Conservation (phyloP, 2,888 invertebrate genomes). For the Kryphioiulus occultus region DNA sequence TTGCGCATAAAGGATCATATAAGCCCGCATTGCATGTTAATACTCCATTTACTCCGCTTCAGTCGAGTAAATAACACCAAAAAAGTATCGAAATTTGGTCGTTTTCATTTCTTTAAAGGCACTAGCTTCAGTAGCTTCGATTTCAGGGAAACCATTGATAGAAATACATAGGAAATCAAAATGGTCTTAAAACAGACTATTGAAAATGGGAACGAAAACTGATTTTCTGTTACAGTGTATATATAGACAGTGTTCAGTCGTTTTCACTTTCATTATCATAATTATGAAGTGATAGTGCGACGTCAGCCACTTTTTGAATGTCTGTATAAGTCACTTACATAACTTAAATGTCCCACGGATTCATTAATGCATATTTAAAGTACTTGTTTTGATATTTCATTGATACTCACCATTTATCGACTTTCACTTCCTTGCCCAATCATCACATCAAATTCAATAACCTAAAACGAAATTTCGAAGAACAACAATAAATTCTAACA, state of each 20-base stretch:
- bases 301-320: no score
- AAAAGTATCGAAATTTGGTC: not conserved
- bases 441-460: not conserved
- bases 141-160: not conserved
- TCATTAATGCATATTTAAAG: no score
- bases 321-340: no score
- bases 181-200: not conserved
- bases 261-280: no score
- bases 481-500: not conserved
- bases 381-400: no score
- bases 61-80: not conserved
- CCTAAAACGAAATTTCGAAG: not conserved
- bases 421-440: not conserved
- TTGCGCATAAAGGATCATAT: constrained; percentile 4
- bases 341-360: no score
- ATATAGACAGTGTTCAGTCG: no score
- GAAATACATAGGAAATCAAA: not conserved
- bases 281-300: no score
- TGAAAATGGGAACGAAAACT: no score
- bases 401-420: no score
- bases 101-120: not conserved
- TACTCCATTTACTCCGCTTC: not conserved
- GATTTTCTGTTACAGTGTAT: no score
- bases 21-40: constrained; percentile 11
- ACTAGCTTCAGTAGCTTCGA: not conserved